Percentiles rank a stretch among this genome's conserved stretches.
Evolutionary conservation across 2,797 vertebrate genomes (phyloP).

Genomic region (Neosilurus mollespiculum): DNA sequence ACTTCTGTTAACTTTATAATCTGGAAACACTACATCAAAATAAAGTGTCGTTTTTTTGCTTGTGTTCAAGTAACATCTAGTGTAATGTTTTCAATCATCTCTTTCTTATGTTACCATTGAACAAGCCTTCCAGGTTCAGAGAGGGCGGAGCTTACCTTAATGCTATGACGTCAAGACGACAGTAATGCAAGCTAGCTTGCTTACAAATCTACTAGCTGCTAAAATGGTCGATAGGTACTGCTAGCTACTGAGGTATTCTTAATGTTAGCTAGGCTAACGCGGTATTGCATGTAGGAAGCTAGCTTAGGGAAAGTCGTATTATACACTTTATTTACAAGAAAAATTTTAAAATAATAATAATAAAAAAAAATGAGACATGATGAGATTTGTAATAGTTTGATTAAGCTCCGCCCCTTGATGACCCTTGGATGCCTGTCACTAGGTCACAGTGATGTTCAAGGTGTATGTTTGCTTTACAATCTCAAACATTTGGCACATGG

Average conservation of each 20-base stretch:
- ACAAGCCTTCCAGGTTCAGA: no score
- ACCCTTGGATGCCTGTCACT: not conserved
- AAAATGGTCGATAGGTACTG: not conserved
- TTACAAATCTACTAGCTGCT: not conserved
- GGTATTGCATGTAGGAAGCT: not conserved
- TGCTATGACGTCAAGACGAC: not conserved
- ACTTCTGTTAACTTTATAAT: no score
- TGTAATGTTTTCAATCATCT: not conserved
- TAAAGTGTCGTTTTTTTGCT: not conserved
- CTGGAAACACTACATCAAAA: not conserved
- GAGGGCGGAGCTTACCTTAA: slow-evolving; percentile 6
- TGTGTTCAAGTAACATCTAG: slow-evolving; percentile 2
- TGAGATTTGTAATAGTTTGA: not conserved
- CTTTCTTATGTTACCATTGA: not conserved
- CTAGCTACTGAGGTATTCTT: not conserved
- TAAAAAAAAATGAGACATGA: not conserved
- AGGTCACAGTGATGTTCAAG: not conserved
- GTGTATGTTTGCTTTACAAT: not conserved
- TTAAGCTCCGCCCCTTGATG: not conserved
- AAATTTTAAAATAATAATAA: not conserved
- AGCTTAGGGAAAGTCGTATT: not conserved
- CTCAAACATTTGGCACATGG: slow-evolving; percentile 41
- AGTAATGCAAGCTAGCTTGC: not conserved
- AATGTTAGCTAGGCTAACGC: not conserved
- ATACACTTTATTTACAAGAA: not conserved